Percentiles rank a stretch among this genome's conserved stretches.
These are phyloP conservation scores for Drosophila pseudoananassae DNA, from an alignment of 1,140 invertebrate species.

Conservation along the genomic window DNA sequence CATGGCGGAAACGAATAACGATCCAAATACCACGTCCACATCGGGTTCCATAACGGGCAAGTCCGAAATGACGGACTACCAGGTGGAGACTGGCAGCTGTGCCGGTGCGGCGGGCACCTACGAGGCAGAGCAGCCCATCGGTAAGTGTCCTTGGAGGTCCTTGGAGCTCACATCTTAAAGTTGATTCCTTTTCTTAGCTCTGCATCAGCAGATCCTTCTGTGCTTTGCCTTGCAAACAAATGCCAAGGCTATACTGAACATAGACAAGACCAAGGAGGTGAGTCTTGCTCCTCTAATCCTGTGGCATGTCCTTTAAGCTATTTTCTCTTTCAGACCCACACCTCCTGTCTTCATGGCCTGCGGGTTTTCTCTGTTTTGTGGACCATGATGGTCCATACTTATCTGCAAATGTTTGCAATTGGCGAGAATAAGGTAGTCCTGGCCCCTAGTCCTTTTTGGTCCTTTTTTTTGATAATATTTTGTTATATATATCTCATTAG, in stretches of 20 bases:
- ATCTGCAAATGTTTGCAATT: constrained; percentile 91
- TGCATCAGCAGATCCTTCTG: constrained; percentile 83
- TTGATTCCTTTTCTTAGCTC: constrained; percentile 58
- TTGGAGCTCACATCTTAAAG: neutral
- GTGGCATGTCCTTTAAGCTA: constrained; percentile 1
- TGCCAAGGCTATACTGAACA: constrained; percentile 86
- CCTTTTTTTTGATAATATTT: neutral
- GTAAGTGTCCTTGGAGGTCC: constrained; percentile 31
- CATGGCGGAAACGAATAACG: neutral
- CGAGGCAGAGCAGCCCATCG: constrained; percentile 72
- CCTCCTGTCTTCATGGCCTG: constrained; percentile 92
- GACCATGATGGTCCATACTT: constrained; percentile 97
- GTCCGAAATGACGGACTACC: constrained; percentile 66
- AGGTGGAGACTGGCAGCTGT: constrained; percentile 72
- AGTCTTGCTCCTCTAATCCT: constrained; percentile 14
- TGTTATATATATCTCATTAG: constrained; percentile 83
- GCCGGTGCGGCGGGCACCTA: constrained; percentile 65
- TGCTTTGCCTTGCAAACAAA: constrained; percentile 86
- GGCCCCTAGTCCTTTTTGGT: neutral
- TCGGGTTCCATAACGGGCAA: constrained; percentile 20
- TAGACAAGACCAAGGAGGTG: constrained; percentile 84
- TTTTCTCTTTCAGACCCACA: constrained; percentile 85
- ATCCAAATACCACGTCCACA: constrained; percentile 28
- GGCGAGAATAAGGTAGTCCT: constrained; percentile 86
- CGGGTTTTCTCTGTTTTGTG: constrained; percentile 93